A percentile compares a stretch with the other conserved stretches of the same genome.
These are phyloP conservation scores for Drosophila sp. DNA, from an alignment of 1,140 invertebrate genomes.

Conservation along the genomic window DNA sequence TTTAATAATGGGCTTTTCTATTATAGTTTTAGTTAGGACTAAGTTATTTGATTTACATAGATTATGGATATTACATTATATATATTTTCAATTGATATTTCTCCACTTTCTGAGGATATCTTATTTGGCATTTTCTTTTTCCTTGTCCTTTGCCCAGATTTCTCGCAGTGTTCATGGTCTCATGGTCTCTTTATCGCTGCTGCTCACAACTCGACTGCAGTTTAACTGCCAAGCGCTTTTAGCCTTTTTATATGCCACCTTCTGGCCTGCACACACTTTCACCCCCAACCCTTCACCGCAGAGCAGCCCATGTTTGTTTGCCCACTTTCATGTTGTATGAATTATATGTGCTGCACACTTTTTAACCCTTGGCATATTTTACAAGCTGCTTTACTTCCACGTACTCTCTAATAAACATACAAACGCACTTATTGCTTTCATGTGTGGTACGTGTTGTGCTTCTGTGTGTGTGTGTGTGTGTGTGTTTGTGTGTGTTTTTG, in stretches of 20 bases:
- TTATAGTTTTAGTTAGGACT: too few species aligned
- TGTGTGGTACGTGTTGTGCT: slow-evolving; percentile 16
- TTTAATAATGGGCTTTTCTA: too few species aligned
- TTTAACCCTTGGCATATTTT: slow-evolving; percentile 82
- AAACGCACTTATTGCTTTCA: slow-evolving; percentile 69
- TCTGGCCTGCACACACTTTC: not conserved
- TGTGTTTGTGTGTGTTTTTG: slow-evolving; percentile 18
- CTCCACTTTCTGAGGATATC: not conserved
- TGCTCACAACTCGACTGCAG: slow-evolving; percentile 58
- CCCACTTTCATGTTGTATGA: slow-evolving; percentile 68
- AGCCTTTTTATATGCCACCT: slow-evolving; percentile 33
- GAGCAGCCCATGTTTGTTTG: slow-evolving; percentile 41
- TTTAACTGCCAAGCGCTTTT: slow-evolving; percentile 51
- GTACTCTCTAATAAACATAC: slow-evolving; percentile 71
- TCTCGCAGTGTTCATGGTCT: slow-evolving; percentile 35
- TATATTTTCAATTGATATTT: not conserved
- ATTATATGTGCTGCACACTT: slow-evolving; percentile 76
- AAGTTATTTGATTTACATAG: too few species aligned
- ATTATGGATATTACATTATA: too few species aligned
- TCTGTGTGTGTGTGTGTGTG: slow-evolving; percentile 34
- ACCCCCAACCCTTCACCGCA: slow-evolving; percentile 28
- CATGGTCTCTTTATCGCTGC: slow-evolving; percentile 25
- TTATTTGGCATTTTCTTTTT: too few species aligned
- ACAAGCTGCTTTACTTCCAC: slow-evolving; percentile 76
- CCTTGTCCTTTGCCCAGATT: too few species aligned